These are phyloP conservation scores for Eremophila alpestris DNA, from an alignment of 2,797 vertebrate species.

Conservation along the genomic window DNA sequence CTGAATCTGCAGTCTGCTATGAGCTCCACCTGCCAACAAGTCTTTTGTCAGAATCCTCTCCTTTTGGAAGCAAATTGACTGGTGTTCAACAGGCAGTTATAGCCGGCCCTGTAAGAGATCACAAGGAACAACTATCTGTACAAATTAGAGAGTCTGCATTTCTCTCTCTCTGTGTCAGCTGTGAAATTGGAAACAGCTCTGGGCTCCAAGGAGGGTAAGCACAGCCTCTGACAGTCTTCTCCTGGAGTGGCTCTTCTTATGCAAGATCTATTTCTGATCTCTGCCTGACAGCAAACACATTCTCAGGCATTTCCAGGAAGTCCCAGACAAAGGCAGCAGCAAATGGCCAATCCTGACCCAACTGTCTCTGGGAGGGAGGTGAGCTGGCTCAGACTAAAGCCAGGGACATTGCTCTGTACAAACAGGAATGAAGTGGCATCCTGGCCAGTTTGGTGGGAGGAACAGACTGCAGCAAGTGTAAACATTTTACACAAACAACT, in stretches of 20 bases:
- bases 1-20: neutral
- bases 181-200: conserved; percentile 5
- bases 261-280: conserved; percentile 45
- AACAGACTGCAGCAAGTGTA: neutral
- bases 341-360: neutral
- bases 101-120: neutral
- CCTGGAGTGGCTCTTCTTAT: neutral
- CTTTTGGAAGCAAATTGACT: neutral
- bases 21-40: neutral
- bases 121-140: neutral
- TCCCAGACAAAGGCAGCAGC: neutral
- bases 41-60: neutral
- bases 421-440: neutral
- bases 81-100: neutral
- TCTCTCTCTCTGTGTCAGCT: neutral
- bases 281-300: conserved; percentile 19
- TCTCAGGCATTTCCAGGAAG: conserved; percentile 34
- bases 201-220: neutral
- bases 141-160: neutral
- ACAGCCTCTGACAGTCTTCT: neutral
- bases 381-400: neutral
- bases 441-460: neutral
- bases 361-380: neutral
- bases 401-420: neutral
- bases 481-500: neutral